Evolutionary conservation across 2,888 invertebrate species (phyloP).

Genomic region (Toxonevra muliebris): DNA sequence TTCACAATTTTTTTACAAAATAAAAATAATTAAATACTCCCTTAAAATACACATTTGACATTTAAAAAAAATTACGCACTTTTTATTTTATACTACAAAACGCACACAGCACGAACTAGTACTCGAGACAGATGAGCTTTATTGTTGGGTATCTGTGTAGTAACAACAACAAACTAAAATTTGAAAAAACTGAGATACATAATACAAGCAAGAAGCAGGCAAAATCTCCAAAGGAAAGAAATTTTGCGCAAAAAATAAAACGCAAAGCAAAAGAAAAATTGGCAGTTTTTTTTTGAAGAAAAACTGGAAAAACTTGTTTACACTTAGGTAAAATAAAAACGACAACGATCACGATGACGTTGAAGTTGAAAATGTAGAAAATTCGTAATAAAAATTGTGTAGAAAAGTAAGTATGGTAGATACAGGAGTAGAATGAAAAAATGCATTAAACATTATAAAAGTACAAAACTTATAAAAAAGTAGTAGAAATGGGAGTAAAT

Average conservation of each 20-base stretch:
- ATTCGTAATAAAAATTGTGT: constrained; percentile 11
- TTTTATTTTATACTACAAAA: no score
- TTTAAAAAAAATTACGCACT: no score
- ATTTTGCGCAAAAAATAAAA: constrained; percentile 42
- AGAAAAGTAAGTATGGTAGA: constrained; percentile 9
- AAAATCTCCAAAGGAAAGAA: constrained; percentile 40
- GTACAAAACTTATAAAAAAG: background rate
- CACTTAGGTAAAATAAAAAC: constrained; percentile 14
- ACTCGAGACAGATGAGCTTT: background rate
- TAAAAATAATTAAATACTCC: no score
- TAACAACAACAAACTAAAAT: constrained; percentile 48
- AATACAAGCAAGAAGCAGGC: constrained; percentile 25
- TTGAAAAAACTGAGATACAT: constrained; percentile 39
- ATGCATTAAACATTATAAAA: constrained; percentile 20
- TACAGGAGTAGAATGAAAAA: constrained; percentile 1
- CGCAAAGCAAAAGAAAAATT: constrained; percentile 26
- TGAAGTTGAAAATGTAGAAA: constrained; percentile 18
- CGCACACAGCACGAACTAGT: no score
- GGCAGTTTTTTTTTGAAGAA: constrained; percentile 30
- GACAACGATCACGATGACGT: constrained; percentile 26
- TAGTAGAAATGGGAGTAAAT: constrained; percentile 11
- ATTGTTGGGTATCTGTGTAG: constrained; percentile 21
- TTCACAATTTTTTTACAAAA: no score
- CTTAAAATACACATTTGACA: no score
- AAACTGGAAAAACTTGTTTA: constrained; percentile 56